phyloP scores from a whole-genome alignment of 2,888 invertebrate species.

The Cephalotes varians region DNA sequence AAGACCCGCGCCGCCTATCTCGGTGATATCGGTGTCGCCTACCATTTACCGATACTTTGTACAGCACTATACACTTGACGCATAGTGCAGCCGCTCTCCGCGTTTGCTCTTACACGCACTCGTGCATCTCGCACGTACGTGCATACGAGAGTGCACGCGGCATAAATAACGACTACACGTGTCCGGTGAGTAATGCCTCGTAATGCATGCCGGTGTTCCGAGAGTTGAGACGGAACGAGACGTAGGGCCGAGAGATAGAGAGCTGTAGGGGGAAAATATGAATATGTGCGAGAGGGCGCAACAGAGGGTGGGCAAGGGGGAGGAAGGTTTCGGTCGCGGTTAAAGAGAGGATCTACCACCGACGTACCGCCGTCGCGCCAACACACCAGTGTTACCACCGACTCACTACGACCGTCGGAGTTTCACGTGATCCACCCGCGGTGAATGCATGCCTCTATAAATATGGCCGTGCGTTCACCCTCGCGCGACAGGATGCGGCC shows the following conservation, averaged over 20 bases:
- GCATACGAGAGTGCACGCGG: slow-evolving; percentile 23
- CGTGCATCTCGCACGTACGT: slow-evolving; percentile 21
- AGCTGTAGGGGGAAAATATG: slow-evolving; percentile 33
- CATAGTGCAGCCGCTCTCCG: slow-evolving; percentile 5
- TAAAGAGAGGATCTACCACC: slow-evolving; percentile 45
- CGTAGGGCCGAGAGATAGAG: slow-evolving; percentile 38
- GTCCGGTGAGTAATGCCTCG: slow-evolving; percentile 57
- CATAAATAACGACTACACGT: slow-evolving; percentile 65
- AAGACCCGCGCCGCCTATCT: slow-evolving; percentile 12
- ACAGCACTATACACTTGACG: slow-evolving; percentile 21
- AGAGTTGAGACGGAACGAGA: slow-evolving; percentile 37
- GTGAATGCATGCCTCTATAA: slow-evolving; percentile 64
- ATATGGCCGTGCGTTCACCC: slow-evolving; percentile 56
- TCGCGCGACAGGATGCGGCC: slow-evolving; percentile 32
- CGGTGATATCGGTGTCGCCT: slow-evolving; percentile 30
- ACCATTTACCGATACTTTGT: slow-evolving; percentile 47
- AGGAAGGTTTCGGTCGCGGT: slow-evolving; percentile 6
- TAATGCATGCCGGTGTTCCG: slow-evolving; percentile 55
- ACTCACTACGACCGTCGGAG: slow-evolving; percentile 28
- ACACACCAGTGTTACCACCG: neutral
- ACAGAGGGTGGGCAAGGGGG: neutral
- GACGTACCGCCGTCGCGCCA: neutral
- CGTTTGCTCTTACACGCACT: slow-evolving; percentile 14
- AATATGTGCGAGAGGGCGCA: slow-evolving; percentile 43
- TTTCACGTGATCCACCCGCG: slow-evolving; percentile 37